These are phyloP conservation scores for Phrynocephalus versicolor DNA, from an alignment of 2,113 vertebrate genomes.

Conservation along the genomic window DNA sequence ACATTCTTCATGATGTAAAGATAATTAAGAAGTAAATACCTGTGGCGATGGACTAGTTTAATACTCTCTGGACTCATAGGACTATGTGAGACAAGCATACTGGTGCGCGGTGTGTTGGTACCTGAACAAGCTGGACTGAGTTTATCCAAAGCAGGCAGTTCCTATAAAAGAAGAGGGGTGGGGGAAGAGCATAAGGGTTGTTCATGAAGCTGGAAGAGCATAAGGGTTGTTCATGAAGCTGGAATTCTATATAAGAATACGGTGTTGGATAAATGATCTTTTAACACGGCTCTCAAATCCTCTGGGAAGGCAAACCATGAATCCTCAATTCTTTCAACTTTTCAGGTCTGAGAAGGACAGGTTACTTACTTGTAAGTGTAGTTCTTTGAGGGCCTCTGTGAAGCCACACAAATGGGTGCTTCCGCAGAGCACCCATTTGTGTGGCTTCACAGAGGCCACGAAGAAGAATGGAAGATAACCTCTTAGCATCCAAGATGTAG, in stretches of 20 bases:
- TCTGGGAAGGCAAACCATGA: not conserved
- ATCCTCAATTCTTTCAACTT: not conserved
- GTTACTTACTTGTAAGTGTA: no score
- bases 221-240: no score
- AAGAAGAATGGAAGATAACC: no score
- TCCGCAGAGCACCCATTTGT: no score
- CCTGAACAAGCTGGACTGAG: conserved; percentile 86
- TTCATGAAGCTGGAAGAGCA: not conserved
- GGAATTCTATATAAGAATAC: not conserved
- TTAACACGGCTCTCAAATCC: not conserved
- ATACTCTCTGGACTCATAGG: conserved; percentile 91
- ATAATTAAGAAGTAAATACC: conserved; percentile 65
- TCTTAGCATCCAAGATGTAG: no score
- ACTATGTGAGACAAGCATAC: conserved; percentile 83
- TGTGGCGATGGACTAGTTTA: conserved; percentile 90
- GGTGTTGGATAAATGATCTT: not conserved
- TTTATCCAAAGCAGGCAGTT: conserved; percentile 88
- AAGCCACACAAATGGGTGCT: no score
- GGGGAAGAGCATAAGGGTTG: not conserved
- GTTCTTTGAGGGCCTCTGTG: no score
- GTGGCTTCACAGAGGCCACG: no score
- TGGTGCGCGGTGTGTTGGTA: conserved; percentile 84
- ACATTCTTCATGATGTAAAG: not conserved
- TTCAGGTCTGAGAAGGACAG: not conserved
- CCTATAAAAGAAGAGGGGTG: conserved; percentile 75